A percentile compares a stretch with the other conserved stretches of the same genome.
Evolutionary conservation across 1,140 invertebrate species (phyloP).

Genomic region (Cephus cinctus): DNA sequence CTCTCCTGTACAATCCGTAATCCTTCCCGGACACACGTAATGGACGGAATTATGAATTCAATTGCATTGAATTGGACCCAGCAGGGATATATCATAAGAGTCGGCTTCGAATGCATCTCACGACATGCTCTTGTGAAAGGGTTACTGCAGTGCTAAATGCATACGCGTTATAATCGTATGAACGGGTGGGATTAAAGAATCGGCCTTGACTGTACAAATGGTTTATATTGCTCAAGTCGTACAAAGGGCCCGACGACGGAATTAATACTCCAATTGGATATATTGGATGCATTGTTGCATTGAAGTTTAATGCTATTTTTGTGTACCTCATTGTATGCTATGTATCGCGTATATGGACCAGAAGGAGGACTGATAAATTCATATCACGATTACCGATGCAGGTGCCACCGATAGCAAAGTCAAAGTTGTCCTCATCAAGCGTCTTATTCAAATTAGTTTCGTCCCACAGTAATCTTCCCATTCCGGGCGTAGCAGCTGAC

Average conservation of each 20-base stretch:
- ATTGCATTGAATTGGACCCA: constrained; percentile 46
- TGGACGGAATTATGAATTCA: constrained; percentile 53
- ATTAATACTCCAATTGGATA: no score
- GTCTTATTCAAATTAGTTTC: not conserved
- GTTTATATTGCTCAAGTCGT: no score
- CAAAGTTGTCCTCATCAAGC: not conserved
- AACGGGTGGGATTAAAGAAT: no score
- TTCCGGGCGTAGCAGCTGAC: constrained; percentile 22
- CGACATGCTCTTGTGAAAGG: constrained; percentile 22
- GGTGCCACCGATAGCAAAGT: not conserved
- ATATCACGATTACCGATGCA: not conserved
- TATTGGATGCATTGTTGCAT: no score
- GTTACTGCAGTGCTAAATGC: no score
- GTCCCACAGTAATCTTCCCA: constrained; percentile 4
- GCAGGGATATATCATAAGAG: constrained; percentile 2
- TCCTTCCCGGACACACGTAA: constrained; percentile 53
- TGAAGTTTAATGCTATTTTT: no score
- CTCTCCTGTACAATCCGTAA: constrained; percentile 38
- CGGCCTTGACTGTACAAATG: no score
- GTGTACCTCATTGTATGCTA: no score
- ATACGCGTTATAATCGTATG: no score
- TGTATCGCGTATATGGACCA: no score
- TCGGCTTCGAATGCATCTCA: constrained; percentile 21
- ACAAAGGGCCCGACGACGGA: no score
- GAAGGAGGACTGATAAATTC: no score